A percentile compares a stretch with the other conserved stretches of the same genome.
Evolutionary conservation across 2,797 vertebrate genomes (phyloP).

Genomic region (Amblyopsis hoosieri): DNA sequence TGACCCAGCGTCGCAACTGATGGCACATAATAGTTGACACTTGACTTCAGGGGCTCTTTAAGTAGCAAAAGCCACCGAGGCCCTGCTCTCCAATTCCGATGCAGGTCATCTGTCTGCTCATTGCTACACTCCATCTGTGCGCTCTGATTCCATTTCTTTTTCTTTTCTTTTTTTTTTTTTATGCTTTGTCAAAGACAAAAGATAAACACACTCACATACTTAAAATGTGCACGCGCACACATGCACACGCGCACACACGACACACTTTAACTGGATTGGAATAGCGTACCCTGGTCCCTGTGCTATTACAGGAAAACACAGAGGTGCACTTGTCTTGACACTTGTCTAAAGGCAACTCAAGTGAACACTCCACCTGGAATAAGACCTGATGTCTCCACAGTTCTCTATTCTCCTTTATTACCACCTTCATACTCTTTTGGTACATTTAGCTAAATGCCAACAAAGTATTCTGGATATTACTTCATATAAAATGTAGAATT

Average conservation of each 20-base stretch:
- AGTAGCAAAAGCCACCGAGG: constrained; percentile 58
- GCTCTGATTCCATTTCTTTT: constrained; percentile 38
- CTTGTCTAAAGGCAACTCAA: constrained; percentile 55
- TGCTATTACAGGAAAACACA: constrained; percentile 57
- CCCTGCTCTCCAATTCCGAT: constrained; percentile 69
- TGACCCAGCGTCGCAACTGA: constrained; percentile 70
- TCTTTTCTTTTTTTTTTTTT: constrained; percentile 52
- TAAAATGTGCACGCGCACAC: constrained; percentile 23
- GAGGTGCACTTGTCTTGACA: constrained; percentile 63
- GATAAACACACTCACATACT: constrained; percentile 3
- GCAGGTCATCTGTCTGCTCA: constrained; percentile 57
- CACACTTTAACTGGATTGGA: constrained; percentile 56
- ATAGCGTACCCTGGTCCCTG: constrained; percentile 48
- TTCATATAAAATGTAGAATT: too few relatives aligned
- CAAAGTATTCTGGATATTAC: too few relatives aligned
- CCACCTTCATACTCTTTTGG: neutral
- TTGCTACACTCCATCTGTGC: constrained; percentile 37
- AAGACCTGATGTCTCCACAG: constrained; percentile 8
- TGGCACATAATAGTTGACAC: constrained; percentile 72
- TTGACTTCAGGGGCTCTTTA: constrained; percentile 74
- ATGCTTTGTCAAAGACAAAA: neutral
- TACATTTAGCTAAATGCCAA: too few relatives aligned
- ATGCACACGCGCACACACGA: constrained; percentile 31
- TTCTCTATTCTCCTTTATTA: constrained; percentile 19
- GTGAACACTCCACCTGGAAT: constrained; percentile 48